These are phyloP conservation scores for Ibidorhyncha struthersii DNA, from an alignment of 2,113 vertebrate genomes.

Conservation along the genomic window DNA sequence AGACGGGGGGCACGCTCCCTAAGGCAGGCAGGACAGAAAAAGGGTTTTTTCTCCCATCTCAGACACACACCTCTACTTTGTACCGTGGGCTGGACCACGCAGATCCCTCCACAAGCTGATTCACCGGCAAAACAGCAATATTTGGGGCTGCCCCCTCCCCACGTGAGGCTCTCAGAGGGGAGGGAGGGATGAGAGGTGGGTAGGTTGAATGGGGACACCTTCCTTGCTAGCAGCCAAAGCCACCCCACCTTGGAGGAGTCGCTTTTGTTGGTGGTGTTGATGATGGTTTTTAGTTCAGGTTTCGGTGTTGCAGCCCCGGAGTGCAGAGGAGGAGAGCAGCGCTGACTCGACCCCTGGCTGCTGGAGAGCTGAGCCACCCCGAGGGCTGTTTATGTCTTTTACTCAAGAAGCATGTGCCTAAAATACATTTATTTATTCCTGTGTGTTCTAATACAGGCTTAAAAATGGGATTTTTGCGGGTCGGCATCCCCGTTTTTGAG, in stretches of 20 bases:
- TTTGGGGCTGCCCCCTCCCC: neutral
- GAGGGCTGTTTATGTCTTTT: neutral
- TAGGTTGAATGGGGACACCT: no score
- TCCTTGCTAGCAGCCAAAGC: neutral
- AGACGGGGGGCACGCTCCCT: fast-evolving
- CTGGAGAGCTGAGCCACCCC: neutral
- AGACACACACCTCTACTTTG: neutral
- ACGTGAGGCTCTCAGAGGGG: neutral
- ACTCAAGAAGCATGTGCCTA: neutral
- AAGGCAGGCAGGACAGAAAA: no score
- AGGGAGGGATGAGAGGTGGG: fast-evolving
- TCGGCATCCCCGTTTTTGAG: neutral
- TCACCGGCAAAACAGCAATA: neutral
- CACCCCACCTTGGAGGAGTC: fast-evolving
- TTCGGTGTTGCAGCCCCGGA: no score
- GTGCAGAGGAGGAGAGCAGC: neutral
- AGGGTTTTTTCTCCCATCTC: fast-evolving
- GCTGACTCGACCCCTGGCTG: fast-evolving
- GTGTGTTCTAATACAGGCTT: neutral
- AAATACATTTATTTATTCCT: neutral
- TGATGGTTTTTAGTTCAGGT: neutral
- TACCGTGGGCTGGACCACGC: fast-evolving
- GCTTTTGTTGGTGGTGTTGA: neutral
- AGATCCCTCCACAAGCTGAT: fast-evolving
- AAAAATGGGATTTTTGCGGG: neutral